Conservation (phyloP, 64 coral and sea anemone species). For the Platygyra sinensis region DNA sequence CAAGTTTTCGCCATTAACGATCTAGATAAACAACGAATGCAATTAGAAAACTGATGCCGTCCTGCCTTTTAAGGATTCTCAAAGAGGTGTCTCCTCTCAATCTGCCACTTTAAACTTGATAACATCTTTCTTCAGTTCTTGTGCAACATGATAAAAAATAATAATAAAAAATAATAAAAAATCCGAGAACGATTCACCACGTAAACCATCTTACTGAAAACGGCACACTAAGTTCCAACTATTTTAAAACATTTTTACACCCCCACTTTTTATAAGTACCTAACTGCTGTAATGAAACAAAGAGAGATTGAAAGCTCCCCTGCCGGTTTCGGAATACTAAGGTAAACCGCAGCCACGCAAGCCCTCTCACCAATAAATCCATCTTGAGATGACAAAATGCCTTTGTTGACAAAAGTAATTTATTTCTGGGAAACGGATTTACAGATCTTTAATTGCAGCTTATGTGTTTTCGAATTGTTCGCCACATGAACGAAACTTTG, state of each 20-base stretch:
- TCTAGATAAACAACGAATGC: neutral
- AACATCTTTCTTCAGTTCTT: neutral
- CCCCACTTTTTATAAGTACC: neutral
- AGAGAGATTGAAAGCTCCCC: neutral
- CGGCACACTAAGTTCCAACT: neutral
- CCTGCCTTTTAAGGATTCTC: neutral
- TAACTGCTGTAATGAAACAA: neutral
- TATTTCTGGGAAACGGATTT: neutral
- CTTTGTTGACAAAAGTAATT: constrained; percentile 21
- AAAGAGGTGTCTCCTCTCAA: neutral
- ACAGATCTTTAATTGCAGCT: constrained; percentile 3
- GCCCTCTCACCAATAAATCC: neutral
- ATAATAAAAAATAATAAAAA: neutral
- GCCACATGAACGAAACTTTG: neutral
- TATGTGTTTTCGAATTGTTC: neutral
- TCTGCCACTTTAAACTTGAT: neutral
- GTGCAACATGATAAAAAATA: neutral
- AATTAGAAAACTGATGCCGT: neutral
- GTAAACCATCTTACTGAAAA: no score
- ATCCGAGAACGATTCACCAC: neutral
- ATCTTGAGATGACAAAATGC: neutral
- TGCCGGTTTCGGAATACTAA: neutral
- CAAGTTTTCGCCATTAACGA: constrained; percentile 23
- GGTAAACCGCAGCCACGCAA: neutral
- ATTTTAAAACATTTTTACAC: neutral